phyloP scores from a whole-genome alignment of 2,113 vertebrate species.

The Puntigrus tetrazona region DNA sequence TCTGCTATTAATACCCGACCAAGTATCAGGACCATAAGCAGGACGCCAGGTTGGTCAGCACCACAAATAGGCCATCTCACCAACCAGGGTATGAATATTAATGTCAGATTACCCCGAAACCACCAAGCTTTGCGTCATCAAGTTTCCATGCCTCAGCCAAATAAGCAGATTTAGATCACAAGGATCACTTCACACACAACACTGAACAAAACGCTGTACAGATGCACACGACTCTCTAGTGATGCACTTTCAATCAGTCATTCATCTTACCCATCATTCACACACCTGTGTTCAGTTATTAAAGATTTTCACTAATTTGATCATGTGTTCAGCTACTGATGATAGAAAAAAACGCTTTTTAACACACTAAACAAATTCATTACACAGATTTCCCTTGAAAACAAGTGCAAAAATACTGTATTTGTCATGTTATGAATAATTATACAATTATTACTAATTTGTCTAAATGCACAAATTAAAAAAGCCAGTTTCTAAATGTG shows the following conservation, averaged over 20 bases:
- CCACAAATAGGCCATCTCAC: conserved; percentile 31
- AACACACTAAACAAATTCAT: neutral
- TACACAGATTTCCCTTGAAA: neutral
- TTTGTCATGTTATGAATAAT: neutral
- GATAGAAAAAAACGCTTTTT: neutral
- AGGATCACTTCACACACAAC: neutral
- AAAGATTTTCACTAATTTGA: neutral
- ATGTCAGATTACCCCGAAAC: conserved; percentile 31
- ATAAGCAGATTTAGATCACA: conserved; percentile 48
- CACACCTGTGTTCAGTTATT: neutral
- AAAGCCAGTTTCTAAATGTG: no score
- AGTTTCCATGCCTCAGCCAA: conserved; percentile 48
- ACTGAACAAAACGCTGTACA: neutral
- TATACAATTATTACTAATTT: no score
- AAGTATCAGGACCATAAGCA: neutral
- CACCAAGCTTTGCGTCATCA: neutral
- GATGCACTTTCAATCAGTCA: neutral
- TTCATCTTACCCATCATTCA: neutral
- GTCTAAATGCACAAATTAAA: no score
- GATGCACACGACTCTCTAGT: neutral
- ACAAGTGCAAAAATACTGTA: neutral
- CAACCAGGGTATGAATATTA: conserved; percentile 10
- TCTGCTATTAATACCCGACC: conserved; percentile 60
- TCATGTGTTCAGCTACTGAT: neutral
- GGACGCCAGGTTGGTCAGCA: conserved; percentile 14